Conservation (phyloP, 1,140 invertebrate species). For the Nomia melanderi region DNA sequence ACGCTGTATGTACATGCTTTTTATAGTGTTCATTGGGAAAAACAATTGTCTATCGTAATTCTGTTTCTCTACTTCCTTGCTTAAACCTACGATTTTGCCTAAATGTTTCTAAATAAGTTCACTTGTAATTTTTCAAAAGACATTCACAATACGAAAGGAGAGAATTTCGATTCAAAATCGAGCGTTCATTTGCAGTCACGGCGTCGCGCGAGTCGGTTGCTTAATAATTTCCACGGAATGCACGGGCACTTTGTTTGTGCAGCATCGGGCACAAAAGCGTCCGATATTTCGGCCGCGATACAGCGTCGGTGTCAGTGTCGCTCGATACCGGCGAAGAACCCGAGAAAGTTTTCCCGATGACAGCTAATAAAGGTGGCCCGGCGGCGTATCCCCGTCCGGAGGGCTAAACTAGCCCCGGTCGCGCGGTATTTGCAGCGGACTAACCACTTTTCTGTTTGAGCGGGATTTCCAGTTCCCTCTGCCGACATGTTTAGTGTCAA, state of each 20-base stretch:
- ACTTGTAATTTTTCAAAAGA: too few relatives aligned
- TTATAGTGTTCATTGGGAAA: too few relatives aligned
- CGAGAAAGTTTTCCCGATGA: conserved; percentile 36
- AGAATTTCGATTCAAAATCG: too few relatives aligned
- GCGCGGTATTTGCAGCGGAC: conserved; percentile 19
- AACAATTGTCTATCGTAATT: too few relatives aligned
- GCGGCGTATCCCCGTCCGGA: not conserved
- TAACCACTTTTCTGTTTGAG: conserved; percentile 40
- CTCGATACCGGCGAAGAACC: not conserved
- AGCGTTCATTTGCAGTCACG: too few relatives aligned
- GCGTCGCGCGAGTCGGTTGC: too few relatives aligned
- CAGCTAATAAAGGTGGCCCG: conserved; percentile 34
- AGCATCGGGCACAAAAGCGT: not conserved
- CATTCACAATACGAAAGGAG: too few relatives aligned
- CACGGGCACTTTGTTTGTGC: not conserved
- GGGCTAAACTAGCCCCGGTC: conserved; percentile 7
- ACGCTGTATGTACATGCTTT: too few relatives aligned
- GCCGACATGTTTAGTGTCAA: conserved; percentile 42
- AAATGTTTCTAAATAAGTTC: too few relatives aligned
- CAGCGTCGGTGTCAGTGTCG: not conserved
- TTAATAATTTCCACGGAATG: not conserved
- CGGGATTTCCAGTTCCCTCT: conserved; percentile 38
- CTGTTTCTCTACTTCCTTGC: too few relatives aligned
- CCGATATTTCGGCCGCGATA: not conserved
- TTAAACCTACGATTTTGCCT: too few relatives aligned